Conservation (phyloP, 2,888 invertebrate species). For the Colletes collaris region DNA sequence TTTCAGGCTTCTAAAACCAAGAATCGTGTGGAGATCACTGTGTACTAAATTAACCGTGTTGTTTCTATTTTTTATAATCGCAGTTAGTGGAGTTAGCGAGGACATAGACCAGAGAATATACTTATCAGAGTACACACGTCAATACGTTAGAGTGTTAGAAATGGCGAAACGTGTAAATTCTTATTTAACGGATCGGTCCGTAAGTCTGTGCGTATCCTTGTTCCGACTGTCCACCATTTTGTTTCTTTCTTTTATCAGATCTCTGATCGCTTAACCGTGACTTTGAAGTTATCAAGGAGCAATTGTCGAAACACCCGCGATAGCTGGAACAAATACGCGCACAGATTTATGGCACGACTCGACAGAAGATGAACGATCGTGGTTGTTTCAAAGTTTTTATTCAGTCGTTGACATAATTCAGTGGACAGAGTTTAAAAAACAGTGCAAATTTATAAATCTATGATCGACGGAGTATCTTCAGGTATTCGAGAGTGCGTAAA, state of each 20-base stretch:
- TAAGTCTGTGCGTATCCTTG: slow-evolving; percentile 1
- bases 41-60: slow-evolving; percentile 71
- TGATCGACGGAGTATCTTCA: slow-evolving; percentile 6
- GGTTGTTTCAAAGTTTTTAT: slow-evolving; percentile 32
- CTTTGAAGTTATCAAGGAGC: background rate
- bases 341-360: slow-evolving; percentile 11
- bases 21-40: slow-evolving; percentile 53
- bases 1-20: slow-evolving; percentile 27
- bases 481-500: background rate
- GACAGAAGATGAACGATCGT: background rate
- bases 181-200: slow-evolving; percentile 19
- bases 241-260: background rate
- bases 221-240: background rate
- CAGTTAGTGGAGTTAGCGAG: slow-evolving; percentile 61
- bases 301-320: too few relatives aligned
- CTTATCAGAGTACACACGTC: slow-evolving; percentile 34
- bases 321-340: background rate
- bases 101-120: slow-evolving; percentile 41
- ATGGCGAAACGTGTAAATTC: slow-evolving; percentile 16
- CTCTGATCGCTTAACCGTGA: background rate
- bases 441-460: slow-evolving; percentile 16
- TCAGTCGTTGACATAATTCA: slow-evolving; percentile 15
- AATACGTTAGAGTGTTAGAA: slow-evolving; percentile 32
- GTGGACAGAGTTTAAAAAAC: slow-evolving; percentile 13
- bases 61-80: slow-evolving; percentile 74